Conservation (phyloP, 2,888 invertebrate genomes). For the Cepaea hortensis region DNA sequence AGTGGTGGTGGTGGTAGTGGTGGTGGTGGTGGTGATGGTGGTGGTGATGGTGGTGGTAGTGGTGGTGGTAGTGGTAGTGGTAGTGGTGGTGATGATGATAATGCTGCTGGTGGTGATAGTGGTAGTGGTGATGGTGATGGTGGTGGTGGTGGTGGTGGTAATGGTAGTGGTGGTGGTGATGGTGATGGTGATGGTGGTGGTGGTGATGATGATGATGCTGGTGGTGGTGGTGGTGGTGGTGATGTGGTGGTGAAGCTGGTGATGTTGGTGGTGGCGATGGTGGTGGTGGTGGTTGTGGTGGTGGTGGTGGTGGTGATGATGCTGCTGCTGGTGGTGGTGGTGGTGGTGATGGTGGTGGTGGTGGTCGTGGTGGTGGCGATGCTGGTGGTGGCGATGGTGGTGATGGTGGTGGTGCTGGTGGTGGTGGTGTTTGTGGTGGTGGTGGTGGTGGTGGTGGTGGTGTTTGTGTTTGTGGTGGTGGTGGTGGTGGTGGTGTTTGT, state of each 20-base stretch:
- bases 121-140: slow-evolving; percentile 5
- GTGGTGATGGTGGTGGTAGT: too few species aligned
- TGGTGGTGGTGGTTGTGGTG: slow-evolving; percentile 34
- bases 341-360: slow-evolving; percentile 39
- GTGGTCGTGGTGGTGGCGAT: slow-evolving; percentile 35
- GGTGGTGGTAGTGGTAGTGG: too few species aligned
- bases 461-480: neutral
- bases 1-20: too few species aligned
- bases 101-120: neutral
- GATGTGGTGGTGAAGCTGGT: neutral
- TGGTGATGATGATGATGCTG: neutral
- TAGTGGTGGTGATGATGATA: too few species aligned
- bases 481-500: neutral
- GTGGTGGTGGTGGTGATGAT: slow-evolving; percentile 21
- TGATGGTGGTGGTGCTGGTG: slow-evolving; percentile 31
- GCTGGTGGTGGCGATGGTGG: slow-evolving; percentile 38
- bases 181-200: too few species aligned
- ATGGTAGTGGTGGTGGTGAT: too few species aligned
- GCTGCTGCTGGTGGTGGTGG: slow-evolving; percentile 23
- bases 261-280: slow-evolving; percentile 11
- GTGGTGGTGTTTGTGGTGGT: slow-evolving; percentile 38
- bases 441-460: slow-evolving; percentile 31
- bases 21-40: too few species aligned
- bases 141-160: neutral
- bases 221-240: neutral